Evolutionary conservation across 2,797 vertebrate genomes (phyloP), one percentile per base, ranked within the genome.

Genomic region (Nyctibius grandis): DNA sequence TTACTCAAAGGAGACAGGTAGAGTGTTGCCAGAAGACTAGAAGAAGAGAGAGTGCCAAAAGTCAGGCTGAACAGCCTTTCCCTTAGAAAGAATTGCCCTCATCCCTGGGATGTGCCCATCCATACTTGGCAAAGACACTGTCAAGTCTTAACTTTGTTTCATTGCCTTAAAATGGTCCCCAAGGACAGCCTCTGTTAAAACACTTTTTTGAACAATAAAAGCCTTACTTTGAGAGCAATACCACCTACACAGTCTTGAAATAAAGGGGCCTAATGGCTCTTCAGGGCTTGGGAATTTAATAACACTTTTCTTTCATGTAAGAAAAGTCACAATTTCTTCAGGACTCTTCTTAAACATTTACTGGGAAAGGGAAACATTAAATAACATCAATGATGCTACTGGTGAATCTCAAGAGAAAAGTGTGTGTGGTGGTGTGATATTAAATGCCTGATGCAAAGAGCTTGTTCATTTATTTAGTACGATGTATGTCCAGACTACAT

Each of bases 171-270:
- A 95, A 67, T 4, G 15, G 34, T 78, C 83, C 92, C 89, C 65
- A 61, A 92, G 90, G 87, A 88, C 57, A 87, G 9, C 17, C 83
- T 38, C 26, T 64, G 28, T 59, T 91, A 75, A 53, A 95, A 77
- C 19, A 65, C 59, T 69, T 88, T n/a, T 95, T 64, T 72, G 45
- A 38, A 59, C 40, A 92, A 93, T 57, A 85, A 87, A 95, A 94
- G 20, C 29, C 61, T 79, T 82, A 31, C 36, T 91, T 91, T 85
- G 65, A 96, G 54, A 80, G 65, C 47, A 70, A 15, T 78, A n/a
- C 42, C 83, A 93, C 73, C 76, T 78, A 79, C 54, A 57, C 40
- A 64, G 63, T 11, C 15, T 86, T 72, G 57, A 91, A 33, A 63
- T 82, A 79, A 89, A 83, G 50, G n/a, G 57, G 19, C 23, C n/a